Conservation (phyloP, 1,140 invertebrate genomes). For the Drosophila kohkoa region DNA sequence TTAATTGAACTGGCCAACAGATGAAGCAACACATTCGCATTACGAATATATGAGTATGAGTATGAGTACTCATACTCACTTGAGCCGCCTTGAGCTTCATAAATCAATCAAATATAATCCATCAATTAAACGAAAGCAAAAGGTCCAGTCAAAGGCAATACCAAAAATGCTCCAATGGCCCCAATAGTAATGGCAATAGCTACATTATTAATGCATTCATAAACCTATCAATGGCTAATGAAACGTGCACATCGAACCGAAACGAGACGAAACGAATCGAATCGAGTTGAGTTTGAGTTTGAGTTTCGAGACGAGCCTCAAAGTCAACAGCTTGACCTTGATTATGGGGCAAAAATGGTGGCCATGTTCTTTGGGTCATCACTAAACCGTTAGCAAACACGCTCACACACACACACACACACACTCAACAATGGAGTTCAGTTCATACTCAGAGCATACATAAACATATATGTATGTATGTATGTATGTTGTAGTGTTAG, state of each 20-base stretch:
- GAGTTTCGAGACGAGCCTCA: neutral
- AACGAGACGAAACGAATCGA: slow-evolving; percentile 8
- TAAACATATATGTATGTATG: too few species aligned
- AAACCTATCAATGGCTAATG: slow-evolving; percentile 59
- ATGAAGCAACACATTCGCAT: neutral
- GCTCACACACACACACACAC: too few species aligned
- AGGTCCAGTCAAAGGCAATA: neutral
- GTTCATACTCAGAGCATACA: neutral
- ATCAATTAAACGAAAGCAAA: slow-evolving; percentile 65
- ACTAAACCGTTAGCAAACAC: neutral
- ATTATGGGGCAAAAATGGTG: neutral
- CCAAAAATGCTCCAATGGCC: neutral
- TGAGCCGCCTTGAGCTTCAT: slow-evolving; percentile 31
- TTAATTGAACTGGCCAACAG: slow-evolving; percentile 40
- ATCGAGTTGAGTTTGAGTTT: neutral
- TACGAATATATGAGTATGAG: neutral
- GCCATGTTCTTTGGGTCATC: neutral
- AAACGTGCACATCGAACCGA: slow-evolving; percentile 36
- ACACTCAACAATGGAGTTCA: slow-evolving; percentile 1
- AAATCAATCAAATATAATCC: slow-evolving; percentile 48
- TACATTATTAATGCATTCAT: slow-evolving; percentile 52
- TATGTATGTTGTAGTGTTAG: neutral
- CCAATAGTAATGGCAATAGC: neutral
- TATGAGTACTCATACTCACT: neutral
- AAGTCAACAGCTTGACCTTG: slow-evolving; percentile 36